Evolutionary conservation across 2,797 vertebrate genomes (phyloP).

Genomic region (Neosilurus mollespiculum): DNA sequence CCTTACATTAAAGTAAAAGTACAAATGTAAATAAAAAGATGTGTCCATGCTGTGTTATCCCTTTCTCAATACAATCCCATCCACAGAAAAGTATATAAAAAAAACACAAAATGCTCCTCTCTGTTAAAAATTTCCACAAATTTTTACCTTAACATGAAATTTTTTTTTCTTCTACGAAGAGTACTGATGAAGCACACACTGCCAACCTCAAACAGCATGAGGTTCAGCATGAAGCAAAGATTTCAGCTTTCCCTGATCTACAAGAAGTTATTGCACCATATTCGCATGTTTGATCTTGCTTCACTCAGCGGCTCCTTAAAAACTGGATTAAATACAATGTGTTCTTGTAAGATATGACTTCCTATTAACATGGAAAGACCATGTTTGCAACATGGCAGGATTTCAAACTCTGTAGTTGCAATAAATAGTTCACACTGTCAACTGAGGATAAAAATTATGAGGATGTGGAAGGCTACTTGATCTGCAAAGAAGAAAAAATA

Average conservation of each 20-base stretch:
- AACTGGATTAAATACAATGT: conserved; percentile 49
- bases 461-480: not conserved
- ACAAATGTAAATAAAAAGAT: not conserved
- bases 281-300: conserved; percentile 41
- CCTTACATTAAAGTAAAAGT: not conserved
- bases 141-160: not conserved
- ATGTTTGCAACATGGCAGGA: conserved; percentile 12
- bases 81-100: not conserved
- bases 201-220: not conserved
- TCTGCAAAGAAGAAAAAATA: not conserved
- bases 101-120: not conserved
- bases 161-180: not conserved
- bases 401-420: conserved; percentile 34
- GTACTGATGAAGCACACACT: not conserved
- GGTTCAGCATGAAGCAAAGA: not conserved
- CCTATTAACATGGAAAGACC: conserved; percentile 41
- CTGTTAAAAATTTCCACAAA: not conserved
- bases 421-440: conserved; percentile 41
- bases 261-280: conserved; percentile 2
- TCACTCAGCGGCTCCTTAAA: conserved; percentile 3
- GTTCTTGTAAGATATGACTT: conserved; percentile 48
- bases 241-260: conserved; percentile 15
- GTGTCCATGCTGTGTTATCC: not conserved
- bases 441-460: not conserved
- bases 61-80: not conserved